Percentiles rank a stretch among this genome's conserved stretches.
These are phyloP conservation scores for Ceratina calcarata DNA, from an alignment of 1,140 invertebrate species.

Conservation along the genomic window DNA sequence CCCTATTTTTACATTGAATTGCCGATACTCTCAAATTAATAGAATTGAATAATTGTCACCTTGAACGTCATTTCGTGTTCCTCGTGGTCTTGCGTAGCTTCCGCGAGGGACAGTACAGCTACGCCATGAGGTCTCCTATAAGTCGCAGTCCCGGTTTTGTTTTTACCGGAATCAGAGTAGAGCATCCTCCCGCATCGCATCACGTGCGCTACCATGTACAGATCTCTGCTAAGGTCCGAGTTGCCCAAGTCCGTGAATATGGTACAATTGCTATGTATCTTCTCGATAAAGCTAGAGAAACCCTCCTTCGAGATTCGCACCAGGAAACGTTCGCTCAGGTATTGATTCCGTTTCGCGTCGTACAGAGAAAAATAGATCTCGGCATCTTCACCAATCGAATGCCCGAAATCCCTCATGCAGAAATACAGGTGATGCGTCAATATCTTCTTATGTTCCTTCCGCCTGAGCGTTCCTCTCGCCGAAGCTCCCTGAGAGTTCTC, in stretches of 20 bases:
- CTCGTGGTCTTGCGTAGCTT: constrained; percentile 83
- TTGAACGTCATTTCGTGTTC: constrained; percentile 87
- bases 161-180: constrained; percentile 89
- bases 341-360: constrained; percentile 86
- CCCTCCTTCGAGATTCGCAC: constrained; percentile 93
- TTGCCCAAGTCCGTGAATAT: constrained; percentile 93
- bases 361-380: constrained; percentile 94
- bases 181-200: constrained; percentile 93
- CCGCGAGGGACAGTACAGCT: constrained; percentile 86
- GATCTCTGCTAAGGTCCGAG: constrained; percentile 89
- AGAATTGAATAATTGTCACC: constrained; percentile 65
- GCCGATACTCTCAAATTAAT: too few species aligned
- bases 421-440: constrained; percentile 92
- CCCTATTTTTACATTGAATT: too few species aligned
- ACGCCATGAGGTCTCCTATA: constrained; percentile 91
- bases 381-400: constrained; percentile 91
- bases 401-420: constrained; percentile 93
- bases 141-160: constrained; percentile 81
- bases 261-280: constrained; percentile 92
- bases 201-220: constrained; percentile 93
- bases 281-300: constrained; percentile 93
- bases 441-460: constrained; percentile 85
- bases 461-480: constrained; percentile 87
- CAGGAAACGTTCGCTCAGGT: constrained; percentile 92
- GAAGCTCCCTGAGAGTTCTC: constrained; percentile 89